Percentiles rank a stretch among this genome's conserved stretches.
Evolutionary conservation across 2,113 vertebrate genomes (phyloP).

Genomic region (Gymnorhina tibicen): DNA sequence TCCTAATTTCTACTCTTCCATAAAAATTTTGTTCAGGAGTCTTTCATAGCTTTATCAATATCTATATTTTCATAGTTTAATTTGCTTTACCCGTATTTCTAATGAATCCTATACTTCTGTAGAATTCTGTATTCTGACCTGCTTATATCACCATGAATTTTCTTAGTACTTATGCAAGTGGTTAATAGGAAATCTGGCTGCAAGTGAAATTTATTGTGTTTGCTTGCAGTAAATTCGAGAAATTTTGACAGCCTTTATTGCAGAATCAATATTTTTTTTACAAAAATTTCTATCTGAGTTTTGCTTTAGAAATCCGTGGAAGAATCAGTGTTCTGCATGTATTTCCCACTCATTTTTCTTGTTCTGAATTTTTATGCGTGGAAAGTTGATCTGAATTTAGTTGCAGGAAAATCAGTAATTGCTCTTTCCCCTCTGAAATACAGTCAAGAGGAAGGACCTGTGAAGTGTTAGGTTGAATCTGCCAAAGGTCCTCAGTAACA

Average conservation of each 20-base stretch:
- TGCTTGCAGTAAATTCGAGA: background rate
- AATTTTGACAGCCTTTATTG: background rate
- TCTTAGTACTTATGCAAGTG: background rate
- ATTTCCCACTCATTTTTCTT: background rate
- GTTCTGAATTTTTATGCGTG: background rate
- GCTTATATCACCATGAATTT: background rate
- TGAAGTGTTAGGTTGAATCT: background rate
- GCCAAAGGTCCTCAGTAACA: background rate
- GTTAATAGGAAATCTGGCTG: background rate
- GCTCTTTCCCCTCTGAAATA: background rate
- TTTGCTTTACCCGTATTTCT: background rate
- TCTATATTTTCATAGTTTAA: background rate
- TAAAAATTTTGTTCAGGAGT: background rate
- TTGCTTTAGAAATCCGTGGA: background rate
- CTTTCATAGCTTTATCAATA: background rate
- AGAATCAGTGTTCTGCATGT: background rate
- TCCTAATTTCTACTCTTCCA: background rate
- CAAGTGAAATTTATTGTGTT: background rate
- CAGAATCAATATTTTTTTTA: background rate
- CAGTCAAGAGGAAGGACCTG: background rate
- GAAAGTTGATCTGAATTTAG: background rate
- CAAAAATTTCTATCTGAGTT: background rate
- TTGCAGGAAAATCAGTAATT: background rate
- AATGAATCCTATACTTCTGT: background rate
- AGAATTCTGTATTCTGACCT: background rate